A percentile compares a stretch with the other conserved stretches of the same genome.
Evolutionary conservation across 2,113 vertebrate genomes (phyloP).

Genomic region (Gyps fulvus): DNA sequence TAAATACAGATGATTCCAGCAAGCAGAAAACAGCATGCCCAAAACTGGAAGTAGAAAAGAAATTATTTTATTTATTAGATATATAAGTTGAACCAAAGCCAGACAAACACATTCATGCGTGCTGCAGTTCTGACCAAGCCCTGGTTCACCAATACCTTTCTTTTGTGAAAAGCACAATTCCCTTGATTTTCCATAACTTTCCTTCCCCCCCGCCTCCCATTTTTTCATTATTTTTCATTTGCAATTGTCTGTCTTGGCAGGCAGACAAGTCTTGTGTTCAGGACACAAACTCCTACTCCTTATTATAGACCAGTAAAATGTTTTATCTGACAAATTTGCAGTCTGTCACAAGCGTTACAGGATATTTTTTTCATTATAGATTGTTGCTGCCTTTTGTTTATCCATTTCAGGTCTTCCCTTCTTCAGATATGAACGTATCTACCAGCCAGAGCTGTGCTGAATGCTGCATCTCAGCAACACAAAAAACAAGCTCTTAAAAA

Average conservation of each 20-base stretch:
- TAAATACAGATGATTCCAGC: background rate
- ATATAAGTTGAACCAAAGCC: background rate
- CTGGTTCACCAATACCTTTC: background rate
- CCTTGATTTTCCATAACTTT: background rate
- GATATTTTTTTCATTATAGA: background rate
- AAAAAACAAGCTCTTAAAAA: background rate
- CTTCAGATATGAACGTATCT: background rate
- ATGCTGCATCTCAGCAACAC: background rate
- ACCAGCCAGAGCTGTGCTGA: background rate
- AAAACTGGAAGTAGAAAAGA: background rate
- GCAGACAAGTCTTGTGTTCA: background rate
- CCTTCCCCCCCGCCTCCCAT: background rate
- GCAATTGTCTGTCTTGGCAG: background rate
- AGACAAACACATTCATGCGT: background rate
- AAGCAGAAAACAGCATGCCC: background rate
- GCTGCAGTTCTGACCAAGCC: background rate
- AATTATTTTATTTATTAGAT: background rate
- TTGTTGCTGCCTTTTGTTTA: background rate
- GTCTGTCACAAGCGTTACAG: background rate
- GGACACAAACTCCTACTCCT: background rate
- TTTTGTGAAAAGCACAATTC: background rate
- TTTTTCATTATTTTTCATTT: background rate
- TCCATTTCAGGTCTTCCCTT: background rate
- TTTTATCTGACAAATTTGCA: constrained; percentile 16
- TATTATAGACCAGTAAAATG: background rate